Evolutionary conservation across 2,888 invertebrate species (phyloP).

Genomic region (Clivina fossor): DNA sequence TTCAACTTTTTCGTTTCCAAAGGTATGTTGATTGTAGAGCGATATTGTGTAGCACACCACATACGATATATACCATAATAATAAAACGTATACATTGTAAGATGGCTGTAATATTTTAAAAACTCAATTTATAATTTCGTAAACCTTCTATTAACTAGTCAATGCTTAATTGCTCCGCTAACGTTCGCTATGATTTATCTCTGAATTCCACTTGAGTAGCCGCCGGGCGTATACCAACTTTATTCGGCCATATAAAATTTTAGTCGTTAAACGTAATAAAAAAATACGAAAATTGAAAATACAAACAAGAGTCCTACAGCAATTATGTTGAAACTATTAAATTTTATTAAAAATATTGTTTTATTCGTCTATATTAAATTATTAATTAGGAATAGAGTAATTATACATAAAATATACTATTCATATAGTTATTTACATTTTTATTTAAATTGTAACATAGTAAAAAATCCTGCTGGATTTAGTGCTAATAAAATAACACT

Average conservation of each 20-base stretch:
- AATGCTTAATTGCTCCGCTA: conserved; percentile 27
- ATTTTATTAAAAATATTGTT: too few species aligned
- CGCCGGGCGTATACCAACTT: conserved; percentile 3
- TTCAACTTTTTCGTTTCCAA: conserved; percentile 8
- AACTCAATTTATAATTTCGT: conserved; percentile 33
- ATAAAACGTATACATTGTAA: background rate
- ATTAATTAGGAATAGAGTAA: too few species aligned
- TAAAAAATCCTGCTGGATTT: too few species aligned
- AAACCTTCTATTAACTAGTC: conserved; percentile 32
- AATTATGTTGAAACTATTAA: too few species aligned
- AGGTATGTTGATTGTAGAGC: conserved; percentile 17
- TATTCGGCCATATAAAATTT: background rate
- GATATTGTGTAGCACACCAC: conserved; percentile 6
- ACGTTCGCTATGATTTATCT: conserved; percentile 15
- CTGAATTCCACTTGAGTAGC: conserved; percentile 8
- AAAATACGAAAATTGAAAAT: too few species aligned
- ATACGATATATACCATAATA: background rate
- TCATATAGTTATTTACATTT: too few species aligned
- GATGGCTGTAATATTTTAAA: conserved; percentile 19
- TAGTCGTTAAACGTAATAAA: too few species aligned
- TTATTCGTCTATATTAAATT: too few species aligned
- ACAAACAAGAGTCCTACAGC: too few species aligned
- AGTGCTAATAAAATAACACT: too few species aligned
- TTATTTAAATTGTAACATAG: too few species aligned
- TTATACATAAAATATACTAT: too few species aligned